Percentiles rank a stretch among this genome's conserved stretches.
Evolutionary conservation across 2,888 invertebrate species (phyloP).

Genomic region (Diabrotica balteata): DNA sequence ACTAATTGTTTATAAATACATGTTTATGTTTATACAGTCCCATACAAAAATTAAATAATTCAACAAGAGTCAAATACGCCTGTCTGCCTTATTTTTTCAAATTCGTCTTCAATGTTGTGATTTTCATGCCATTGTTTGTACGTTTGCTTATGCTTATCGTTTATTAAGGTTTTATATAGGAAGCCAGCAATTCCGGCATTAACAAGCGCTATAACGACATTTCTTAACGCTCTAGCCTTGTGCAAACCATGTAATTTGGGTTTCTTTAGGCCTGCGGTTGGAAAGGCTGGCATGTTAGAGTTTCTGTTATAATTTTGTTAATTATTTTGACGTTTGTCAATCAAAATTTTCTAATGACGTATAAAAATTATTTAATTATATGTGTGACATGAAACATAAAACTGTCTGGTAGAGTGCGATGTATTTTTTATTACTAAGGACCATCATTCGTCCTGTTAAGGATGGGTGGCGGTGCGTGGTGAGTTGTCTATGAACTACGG

Average conservation of each 20-base stretch:
- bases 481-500: too few species aligned
- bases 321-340: conserved; percentile 7
- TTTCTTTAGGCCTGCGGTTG: conserved; percentile 28
- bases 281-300: conserved; percentile 19
- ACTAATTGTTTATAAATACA: too few species aligned
- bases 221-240: conserved; percentile 12
- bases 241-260: conserved; percentile 36
- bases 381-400: too few species aligned
- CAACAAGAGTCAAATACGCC: conserved; percentile 42
- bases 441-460: too few species aligned
- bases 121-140: conserved; percentile 36
- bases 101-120: conserved; percentile 41
- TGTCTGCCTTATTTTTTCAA: conserved; percentile 37
- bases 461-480: too few species aligned
- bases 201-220: conserved; percentile 23
- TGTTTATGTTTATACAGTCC: background rate
- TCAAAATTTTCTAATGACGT: too few species aligned
- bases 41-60: conserved; percentile 6
- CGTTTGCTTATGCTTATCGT: conserved; percentile 18
- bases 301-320: background rate
- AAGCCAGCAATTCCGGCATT: conserved; percentile 26
- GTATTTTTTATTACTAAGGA: too few species aligned
- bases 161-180: conserved; percentile 27
- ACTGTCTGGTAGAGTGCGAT: too few species aligned
- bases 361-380: too few species aligned